Percentiles rank a stretch among this genome's conserved stretches.
phyloP scores from a whole-genome alignment of 2,888 invertebrate genomes.

The Tachina lurida region DNA sequence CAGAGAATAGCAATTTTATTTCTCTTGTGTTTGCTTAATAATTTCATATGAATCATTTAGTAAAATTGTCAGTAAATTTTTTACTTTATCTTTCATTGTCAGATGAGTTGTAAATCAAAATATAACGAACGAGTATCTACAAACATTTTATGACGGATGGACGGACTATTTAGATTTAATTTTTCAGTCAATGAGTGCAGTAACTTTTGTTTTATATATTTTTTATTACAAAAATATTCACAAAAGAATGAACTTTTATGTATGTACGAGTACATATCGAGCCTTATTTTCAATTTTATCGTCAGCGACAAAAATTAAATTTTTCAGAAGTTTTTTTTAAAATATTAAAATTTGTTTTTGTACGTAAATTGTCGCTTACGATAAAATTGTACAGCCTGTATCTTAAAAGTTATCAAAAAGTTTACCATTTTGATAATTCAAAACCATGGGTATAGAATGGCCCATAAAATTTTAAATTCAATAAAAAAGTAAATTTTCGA shows the following conservation, averaged over 20 bases:
- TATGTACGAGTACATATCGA: too few relatives aligned
- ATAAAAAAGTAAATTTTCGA: too few relatives aligned
- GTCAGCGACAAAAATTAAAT: too few relatives aligned
- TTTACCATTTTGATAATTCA: too few relatives aligned
- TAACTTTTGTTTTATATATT: slow-evolving; percentile 40
- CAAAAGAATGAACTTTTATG: background rate
- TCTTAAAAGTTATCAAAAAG: too few relatives aligned
- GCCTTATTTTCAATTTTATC: too few relatives aligned
- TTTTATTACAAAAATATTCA: background rate
- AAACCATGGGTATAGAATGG: too few relatives aligned
- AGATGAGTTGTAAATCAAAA: slow-evolving; percentile 15
- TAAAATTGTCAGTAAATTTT: slow-evolving; percentile 26
- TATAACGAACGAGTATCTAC: slow-evolving; percentile 1
- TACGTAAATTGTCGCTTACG: too few relatives aligned
- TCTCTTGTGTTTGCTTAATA: slow-evolving; percentile 47
- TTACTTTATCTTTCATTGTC: slow-evolving; percentile 26
- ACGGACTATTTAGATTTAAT: background rate
- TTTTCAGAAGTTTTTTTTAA: too few relatives aligned
- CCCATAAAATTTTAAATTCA: too few relatives aligned
- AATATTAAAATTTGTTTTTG: too few relatives aligned
- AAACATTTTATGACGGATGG: slow-evolving; percentile 10
- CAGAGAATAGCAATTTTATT: slow-evolving; percentile 27
- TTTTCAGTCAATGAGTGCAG: slow-evolving; percentile 55
- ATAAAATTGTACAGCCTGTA: too few relatives aligned
- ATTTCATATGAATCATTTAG: slow-evolving; percentile 47